Evolutionary conservation across 1,140 invertebrate species (phyloP), one percentile per base, ranked within the genome.

Genomic region (Manduca sexta): DNA sequence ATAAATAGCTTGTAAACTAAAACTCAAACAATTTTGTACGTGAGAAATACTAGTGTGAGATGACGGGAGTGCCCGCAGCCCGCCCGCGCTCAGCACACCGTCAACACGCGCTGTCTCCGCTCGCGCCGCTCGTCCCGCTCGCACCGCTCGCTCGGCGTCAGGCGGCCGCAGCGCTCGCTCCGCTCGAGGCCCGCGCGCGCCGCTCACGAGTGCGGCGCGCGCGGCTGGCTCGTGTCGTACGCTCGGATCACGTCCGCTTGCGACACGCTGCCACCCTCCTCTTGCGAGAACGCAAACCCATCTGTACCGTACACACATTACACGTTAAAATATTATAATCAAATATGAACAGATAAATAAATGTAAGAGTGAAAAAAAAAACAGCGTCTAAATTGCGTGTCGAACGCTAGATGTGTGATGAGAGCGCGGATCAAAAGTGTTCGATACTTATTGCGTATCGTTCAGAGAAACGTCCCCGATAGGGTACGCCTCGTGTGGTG

Each of bases 231-330:
- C 52, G 95, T 97, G 87, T 97, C 93, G 91, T 98, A 98, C 17
- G 94, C 93, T 74, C 96, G 91, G 74, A 98, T 97, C 60, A 98
- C 91, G 65, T 95, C 94, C 39, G 95, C 94, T 86, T 98, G 96
- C 15, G 94, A 92, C 34, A 99, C 94, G 64, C 92, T 94, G 52
- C 96, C 97, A 75, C 96, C 94, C 90, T 99, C 98, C 88, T 99
- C 97, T 93, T 99, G 97, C 12, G 97, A 99, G 89, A 99, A 99
- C 54, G 98, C 97, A 89, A 95, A 99, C 52, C 98, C 98, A 92
- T 97, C 96, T 98, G 88, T 58, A 31, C 39, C 53, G 56, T 26
- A 37, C 17, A 40, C 21, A 16, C 41, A 33, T 7, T 21, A 6
- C n/a, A 34, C 10, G 7, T 11, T 8, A 26, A 11, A 7, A 35